Base-by-base conservation (phyloP, 2,113 vertebrate species). In the Maccullochella peelii region DNA sequence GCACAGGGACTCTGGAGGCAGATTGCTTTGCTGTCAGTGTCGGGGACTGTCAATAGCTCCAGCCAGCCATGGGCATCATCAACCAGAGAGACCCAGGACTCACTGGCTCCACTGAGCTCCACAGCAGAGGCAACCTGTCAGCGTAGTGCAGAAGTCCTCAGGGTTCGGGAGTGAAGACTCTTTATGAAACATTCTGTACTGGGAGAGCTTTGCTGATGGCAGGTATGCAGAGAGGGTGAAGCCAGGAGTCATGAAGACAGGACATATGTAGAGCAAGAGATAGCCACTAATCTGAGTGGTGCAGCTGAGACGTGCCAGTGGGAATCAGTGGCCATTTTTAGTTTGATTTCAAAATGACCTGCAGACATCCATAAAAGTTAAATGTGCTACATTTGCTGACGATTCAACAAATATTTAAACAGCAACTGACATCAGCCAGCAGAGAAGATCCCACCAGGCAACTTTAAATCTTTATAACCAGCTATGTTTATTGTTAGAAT, bases 61-160 rank as follows among this genome's bases (percentile, higher is more conserved):
- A 92, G 83, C 77, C 90, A 94, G 49, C 89, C 93, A 85, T 90
- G 88, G 83, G 52, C 73, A 80, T 82, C 82, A 79, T 86, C 83
- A 80, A 71, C 87, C 75, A 76, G 54, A 77, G 63, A 86, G 79
- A 88, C 73, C 68, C 76, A 87, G 85, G 90, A 91, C 84, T 91
- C 69, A 73, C 83, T 80, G 91, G 78, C 86, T 90, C 86, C 92
- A 87, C 58, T 79, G 76, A 86, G 66, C 76, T 84, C 77, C 11
- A 59, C 54, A 77, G 68, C 79, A 88, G 69, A 77, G 80, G 61
- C 61, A 79, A 76, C 77, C 61, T 78, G 78, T 86, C 88, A 68
- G 77, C 40, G 16, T 68, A 66, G 58, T 62, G 63, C 52, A 73
- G 47, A 73, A 74, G 67, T 44, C n/a, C 40, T 71, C 44, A 14